Percentiles rank a stretch among this genome's conserved stretches.
Evolutionary conservation across 2,113 vertebrate species (phyloP).

Genomic region (Oreocharis arfaki): DNA sequence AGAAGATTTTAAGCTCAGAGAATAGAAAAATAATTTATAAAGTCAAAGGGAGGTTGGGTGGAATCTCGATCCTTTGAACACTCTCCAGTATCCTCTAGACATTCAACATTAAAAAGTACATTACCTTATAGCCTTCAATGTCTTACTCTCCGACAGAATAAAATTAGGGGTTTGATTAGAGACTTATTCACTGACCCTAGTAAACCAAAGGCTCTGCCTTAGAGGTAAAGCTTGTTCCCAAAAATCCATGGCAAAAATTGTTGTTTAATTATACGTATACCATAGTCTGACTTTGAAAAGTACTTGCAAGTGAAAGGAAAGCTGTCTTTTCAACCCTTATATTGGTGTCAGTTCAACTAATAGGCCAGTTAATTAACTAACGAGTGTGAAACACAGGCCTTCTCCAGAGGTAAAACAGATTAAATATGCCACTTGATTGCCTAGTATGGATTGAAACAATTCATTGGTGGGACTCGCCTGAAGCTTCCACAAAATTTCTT

Average conservation of each 20-base stretch:
- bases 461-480: neutral
- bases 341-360: slow-evolving; percentile 15
- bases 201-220: neutral
- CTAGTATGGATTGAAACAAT: neutral
- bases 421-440: neutral
- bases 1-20: neutral
- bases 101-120: neutral
- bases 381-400: neutral
- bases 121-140: neutral
- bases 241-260: neutral
- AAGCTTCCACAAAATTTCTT: neutral
- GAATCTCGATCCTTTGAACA: neutral
- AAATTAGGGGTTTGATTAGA: neutral
- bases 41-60: neutral
- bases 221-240: neutral
- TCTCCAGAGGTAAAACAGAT: neutral
- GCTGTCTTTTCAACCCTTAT: neutral
- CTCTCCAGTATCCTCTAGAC: neutral
- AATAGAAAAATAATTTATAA: neutral
- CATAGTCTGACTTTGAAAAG: slow-evolving; percentile 1
- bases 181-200: neutral
- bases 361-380: slow-evolving; percentile 28
- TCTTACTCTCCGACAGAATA: neutral
- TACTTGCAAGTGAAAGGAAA: neutral
- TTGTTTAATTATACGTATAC: neutral